phyloP scores from a whole-genome alignment of 2,888 invertebrate species.

The Amblyjoppa proteus region DNA sequence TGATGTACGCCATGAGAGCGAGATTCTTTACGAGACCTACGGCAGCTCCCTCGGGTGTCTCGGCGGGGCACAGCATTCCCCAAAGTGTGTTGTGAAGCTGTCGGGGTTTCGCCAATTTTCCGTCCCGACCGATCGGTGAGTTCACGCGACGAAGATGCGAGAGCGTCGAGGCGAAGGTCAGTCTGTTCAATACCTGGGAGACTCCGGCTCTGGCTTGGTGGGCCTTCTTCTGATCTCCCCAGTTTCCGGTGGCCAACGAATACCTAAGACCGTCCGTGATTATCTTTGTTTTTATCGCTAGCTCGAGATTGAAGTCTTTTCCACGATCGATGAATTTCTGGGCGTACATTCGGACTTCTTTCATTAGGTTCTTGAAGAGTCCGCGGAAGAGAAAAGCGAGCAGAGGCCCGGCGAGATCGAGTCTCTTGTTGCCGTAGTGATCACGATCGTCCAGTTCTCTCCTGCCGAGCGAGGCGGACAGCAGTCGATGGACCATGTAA shows the following conservation, averaged over 20 bases:
- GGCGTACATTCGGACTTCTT: conserved; percentile 99
- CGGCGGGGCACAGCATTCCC: conserved; percentile 99
- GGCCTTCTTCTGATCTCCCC: conserved; percentile 99
- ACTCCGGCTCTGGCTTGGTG: conserved; percentile 99
- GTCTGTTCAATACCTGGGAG: conserved; percentile 97
- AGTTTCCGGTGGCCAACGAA: conserved; percentile 99
- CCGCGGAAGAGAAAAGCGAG: conserved; percentile 98
- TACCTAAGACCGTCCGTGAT: conserved; percentile 99
- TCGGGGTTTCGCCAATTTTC: conserved; percentile 99
- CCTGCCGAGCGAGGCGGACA: conserved; percentile 97
- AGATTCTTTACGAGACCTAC: conserved; percentile 99
- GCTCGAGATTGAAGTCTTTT: conserved; percentile 98
- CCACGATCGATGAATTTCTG: conserved; percentile 99
- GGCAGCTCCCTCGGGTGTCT: conserved; percentile 99
- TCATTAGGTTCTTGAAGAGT: conserved; percentile 97
- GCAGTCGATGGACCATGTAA: conserved; percentile 99
- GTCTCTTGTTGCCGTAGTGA: conserved; percentile 99
- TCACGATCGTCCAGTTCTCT: conserved; percentile 99
- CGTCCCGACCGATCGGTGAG: conserved; percentile 99
- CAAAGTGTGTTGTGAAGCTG: conserved; percentile 99
- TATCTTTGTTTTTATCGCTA: conserved; percentile 98
- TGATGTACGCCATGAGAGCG: conserved; percentile 99
- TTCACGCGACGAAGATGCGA: conserved; percentile 99
- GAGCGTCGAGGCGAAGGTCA: conserved; percentile 99
- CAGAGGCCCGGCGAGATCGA: conserved; percentile 98